Evolutionary conservation across 23 tunicate species (phyloP).

Genomic region (Styela plicata): DNA sequence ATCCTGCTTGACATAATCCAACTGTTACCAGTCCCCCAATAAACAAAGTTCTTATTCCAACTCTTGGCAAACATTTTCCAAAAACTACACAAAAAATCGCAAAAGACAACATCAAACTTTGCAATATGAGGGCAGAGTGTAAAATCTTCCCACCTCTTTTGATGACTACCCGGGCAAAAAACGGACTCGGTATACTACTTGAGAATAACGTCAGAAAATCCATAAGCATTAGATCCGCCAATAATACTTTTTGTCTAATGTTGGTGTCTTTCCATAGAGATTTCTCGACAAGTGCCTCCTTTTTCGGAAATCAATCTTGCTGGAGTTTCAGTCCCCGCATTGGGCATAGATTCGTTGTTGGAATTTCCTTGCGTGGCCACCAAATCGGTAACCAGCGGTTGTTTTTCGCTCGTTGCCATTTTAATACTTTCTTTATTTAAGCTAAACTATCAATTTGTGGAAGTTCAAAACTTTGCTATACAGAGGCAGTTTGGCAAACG

Average conservation of each 20-base stretch:
- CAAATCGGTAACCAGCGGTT: no score
- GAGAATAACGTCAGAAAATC: constrained; percentile 1
- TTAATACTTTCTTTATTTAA: no score
- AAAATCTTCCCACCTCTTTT: constrained; percentile 25
- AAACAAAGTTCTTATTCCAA: constrained; percentile 7
- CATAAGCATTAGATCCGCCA: background rate
- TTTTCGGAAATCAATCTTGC: background rate
- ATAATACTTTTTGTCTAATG: constrained; percentile 1
- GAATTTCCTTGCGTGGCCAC: background rate
- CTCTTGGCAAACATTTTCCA: background rate
- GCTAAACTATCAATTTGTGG: no score
- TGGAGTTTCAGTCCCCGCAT: background rate
- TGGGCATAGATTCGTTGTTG: background rate
- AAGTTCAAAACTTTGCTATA: no score
- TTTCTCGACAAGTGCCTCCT: background rate
- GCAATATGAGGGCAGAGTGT: constrained; percentile 6
- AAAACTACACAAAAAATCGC: constrained; percentile 7
- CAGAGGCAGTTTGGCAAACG: no score
- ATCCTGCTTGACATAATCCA: constrained; percentile 2
- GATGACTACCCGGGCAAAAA: constrained; percentile 12
- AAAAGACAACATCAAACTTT: constrained; percentile 3
- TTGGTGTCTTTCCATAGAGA: constrained; percentile 27
- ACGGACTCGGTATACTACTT: constrained; percentile 12
- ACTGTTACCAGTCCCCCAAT: constrained; percentile 1
- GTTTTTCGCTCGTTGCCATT: no score